These are phyloP conservation scores for Lordiphosa collinella DNA, from an alignment of 1,140 invertebrate species.

Conservation along the genomic window DNA sequence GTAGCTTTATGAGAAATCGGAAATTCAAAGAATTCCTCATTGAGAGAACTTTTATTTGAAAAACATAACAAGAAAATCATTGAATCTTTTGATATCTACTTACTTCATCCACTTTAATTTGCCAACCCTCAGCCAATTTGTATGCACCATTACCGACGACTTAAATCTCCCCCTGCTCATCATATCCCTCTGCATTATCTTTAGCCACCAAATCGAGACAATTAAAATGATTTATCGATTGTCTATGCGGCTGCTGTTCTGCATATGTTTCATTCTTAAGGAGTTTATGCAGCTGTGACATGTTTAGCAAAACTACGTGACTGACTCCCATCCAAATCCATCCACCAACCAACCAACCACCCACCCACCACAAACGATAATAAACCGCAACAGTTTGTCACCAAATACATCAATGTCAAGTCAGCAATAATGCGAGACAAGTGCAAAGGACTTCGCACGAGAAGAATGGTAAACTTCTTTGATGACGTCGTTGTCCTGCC, in stretches of 20 bases:
- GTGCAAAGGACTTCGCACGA: conserved; percentile 5
- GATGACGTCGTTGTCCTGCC: conserved; percentile 3
- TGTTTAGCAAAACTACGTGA: conserved; percentile 56
- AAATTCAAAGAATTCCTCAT: too few species aligned
- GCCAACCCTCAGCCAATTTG: too few species aligned
- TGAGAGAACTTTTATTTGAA: too few species aligned
- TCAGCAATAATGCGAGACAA: conserved; percentile 47
- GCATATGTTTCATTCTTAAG: conserved; percentile 8
- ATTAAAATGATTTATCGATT: conserved; percentile 71
- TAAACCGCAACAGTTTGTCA: conserved; percentile 68
- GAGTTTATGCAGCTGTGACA: conserved; percentile 45
- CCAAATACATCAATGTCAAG: conserved; percentile 75
- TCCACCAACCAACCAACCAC: neutral
- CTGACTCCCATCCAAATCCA: conserved; percentile 4
- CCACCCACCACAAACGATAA: conserved; percentile 24
- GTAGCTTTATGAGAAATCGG: too few species aligned
- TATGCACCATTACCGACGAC: too few species aligned
- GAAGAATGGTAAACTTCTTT: conserved; percentile 23
- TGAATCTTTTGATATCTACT: too few species aligned
- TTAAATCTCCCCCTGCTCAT: too few species aligned
- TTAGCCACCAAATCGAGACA: conserved; percentile 27
- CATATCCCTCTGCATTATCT: neutral
- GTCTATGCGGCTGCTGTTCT: conserved; percentile 21
- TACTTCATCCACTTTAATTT: too few species aligned
- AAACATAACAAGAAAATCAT: too few species aligned